Percentiles rank a stretch among this genome's conserved stretches.
phyloP scores from a whole-genome alignment of 1,140 invertebrate genomes.

The Papilio xuthus region DNA sequence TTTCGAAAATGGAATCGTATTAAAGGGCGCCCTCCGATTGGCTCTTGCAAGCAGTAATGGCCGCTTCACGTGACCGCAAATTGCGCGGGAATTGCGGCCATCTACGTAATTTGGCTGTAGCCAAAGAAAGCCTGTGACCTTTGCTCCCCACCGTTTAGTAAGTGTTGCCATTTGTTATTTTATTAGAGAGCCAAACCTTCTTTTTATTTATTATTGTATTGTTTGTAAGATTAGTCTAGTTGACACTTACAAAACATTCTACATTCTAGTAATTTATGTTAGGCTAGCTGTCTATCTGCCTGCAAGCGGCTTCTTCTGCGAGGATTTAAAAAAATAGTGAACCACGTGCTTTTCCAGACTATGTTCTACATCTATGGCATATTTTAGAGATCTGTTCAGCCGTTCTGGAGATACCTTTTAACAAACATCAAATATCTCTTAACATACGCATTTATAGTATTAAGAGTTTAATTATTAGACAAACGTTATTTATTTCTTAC shows the following conservation, averaged over 20 bases:
- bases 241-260: background rate
- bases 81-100: slow-evolving; percentile 60
- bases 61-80: slow-evolving; percentile 74
- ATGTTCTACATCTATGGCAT: too few species aligned
- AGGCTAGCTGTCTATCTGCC: too few species aligned
- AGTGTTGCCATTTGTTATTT: slow-evolving; percentile 37
- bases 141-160: slow-evolving; percentile 43
- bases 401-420: too few species aligned
- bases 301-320: too few species aligned
- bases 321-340: too few species aligned
- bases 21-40: slow-evolving; percentile 67
- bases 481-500: too few species aligned
- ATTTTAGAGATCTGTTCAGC: too few species aligned
- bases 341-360: too few species aligned
- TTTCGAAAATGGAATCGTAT: slow-evolving; percentile 69
- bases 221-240: background rate
- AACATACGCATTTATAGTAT: too few species aligned
- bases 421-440: too few species aligned
- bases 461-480: too few species aligned
- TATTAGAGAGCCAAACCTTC: slow-evolving; percentile 27
- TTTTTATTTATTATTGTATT: slow-evolving; percentile 31
- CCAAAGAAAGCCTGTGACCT: slow-evolving; percentile 36
- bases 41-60: slow-evolving; percentile 62
- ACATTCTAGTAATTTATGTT: too few species aligned
- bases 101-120: slow-evolving; percentile 48